These are phyloP conservation scores for Acholoe squamosa DNA, from an alignment of 2,888 invertebrate genomes.

Conservation along the genomic window DNA sequence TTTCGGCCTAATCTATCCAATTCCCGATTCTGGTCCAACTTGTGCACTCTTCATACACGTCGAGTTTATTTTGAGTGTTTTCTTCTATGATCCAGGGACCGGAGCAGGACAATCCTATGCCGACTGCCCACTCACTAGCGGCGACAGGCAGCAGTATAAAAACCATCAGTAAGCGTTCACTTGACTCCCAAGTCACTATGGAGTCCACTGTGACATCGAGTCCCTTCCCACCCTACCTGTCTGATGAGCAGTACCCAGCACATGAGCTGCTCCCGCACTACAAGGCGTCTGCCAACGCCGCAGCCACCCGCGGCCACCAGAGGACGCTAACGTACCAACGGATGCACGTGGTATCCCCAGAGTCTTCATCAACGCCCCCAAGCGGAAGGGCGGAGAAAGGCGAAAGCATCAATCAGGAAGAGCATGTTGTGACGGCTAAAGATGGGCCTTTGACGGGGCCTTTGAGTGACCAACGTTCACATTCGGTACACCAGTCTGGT, in stretches of 20 bases:
- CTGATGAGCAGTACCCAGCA: not conserved
- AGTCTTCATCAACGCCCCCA: not conserved
- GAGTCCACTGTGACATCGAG: not conserved
- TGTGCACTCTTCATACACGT: too few relatives aligned
- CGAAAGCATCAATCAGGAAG: not conserved
- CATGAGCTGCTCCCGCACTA: not conserved
- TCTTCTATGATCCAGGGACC: not conserved
- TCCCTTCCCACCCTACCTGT: slow-evolving; percentile 13
- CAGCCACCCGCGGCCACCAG: not conserved
- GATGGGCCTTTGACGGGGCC: not conserved
- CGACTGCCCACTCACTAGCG: not conserved
- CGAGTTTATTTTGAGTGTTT: too few relatives aligned
- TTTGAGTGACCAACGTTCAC: not conserved
- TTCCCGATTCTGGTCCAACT: not conserved
- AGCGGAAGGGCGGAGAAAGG: not conserved
- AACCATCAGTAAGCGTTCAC: not conserved
- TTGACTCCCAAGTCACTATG: not conserved
- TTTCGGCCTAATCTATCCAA: not conserved
- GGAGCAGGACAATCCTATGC: not conserved
- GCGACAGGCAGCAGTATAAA: not conserved
- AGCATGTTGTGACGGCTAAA: not conserved
- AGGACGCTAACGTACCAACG: not conserved
- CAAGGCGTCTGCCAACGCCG: not conserved
- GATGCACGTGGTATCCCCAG: not conserved
- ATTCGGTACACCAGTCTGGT: not conserved